These are phyloP conservation scores for Orbicella faveolata DNA, from an alignment of 64 coral and sea anemone species.

Conservation along the genomic window DNA sequence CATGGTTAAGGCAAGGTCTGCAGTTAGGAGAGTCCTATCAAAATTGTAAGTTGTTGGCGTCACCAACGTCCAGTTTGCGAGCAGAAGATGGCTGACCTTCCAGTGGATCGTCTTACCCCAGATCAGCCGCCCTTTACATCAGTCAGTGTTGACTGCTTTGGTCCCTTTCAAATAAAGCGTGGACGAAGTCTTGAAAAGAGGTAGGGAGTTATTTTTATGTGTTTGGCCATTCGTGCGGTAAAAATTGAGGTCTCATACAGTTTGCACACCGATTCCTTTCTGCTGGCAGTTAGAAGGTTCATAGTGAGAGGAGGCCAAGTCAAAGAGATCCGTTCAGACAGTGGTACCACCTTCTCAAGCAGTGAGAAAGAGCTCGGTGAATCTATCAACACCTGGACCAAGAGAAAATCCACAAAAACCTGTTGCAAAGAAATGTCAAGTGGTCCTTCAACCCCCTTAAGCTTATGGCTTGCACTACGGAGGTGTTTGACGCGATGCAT, in stretches of 20 bases:
- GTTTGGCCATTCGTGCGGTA: too few relatives aligned
- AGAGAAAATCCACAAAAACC: background rate
- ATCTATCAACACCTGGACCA: conserved; percentile 8
- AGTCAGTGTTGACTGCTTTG: conserved; percentile 22
- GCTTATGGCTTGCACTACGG: background rate
- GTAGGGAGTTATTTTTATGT: too few relatives aligned
- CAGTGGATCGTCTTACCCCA: background rate
- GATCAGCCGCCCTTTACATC: background rate
- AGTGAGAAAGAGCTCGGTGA: conserved; percentile 11
- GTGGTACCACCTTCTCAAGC: conserved; percentile 25
- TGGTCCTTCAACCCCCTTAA: background rate
- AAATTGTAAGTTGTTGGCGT: conserved; percentile 8
- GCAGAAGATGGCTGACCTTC: conserved; percentile 32
- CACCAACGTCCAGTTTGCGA: background rate
- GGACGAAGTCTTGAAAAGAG: background rate
- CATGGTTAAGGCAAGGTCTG: conserved; percentile 8
- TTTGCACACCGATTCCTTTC: too few relatives aligned
- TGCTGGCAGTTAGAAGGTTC: background rate
- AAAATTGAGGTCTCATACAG: too few relatives aligned
- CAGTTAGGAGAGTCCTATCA: background rate
- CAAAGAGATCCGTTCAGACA: conserved; percentile 23
- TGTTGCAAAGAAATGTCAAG: background rate
- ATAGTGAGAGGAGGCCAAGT: conserved; percentile 30
- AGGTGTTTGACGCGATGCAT: background rate
- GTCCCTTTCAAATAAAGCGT: background rate